Evolutionary conservation across 2,888 invertebrate genomes (phyloP).

Genomic region (Lydus trimaculatus): DNA sequence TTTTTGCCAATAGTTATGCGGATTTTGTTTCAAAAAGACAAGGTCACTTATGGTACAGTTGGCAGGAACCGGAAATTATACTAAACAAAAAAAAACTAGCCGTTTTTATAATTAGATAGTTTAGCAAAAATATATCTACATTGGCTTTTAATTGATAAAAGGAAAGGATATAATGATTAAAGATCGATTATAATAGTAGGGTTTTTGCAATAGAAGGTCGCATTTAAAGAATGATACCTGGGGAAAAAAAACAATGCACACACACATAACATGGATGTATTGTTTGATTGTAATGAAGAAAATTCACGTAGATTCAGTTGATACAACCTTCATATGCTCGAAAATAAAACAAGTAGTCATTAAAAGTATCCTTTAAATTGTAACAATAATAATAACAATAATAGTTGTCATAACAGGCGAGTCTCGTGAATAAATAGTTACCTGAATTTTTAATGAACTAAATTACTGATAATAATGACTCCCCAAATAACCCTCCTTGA

Average conservation of each 20-base stretch:
- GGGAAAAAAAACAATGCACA: neutral
- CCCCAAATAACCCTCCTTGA: neutral
- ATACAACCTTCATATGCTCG: neutral
- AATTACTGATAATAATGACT: neutral
- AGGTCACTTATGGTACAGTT: neutral
- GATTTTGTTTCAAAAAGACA: neutral
- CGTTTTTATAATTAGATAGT: neutral
- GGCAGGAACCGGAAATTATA: constrained; percentile 7
- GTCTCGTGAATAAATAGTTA: neutral
- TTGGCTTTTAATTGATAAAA: neutral
- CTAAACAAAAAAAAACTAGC: neutral
- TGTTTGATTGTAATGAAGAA: neutral
- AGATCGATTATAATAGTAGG: neutral
- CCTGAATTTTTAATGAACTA: neutral
- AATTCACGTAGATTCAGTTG: neutral
- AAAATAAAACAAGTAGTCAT: neutral
- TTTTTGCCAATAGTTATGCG: constrained; percentile 4
- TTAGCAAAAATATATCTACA: neutral
- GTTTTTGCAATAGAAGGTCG: neutral
- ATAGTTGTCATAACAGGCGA: neutral
- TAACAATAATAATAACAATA: neutral
- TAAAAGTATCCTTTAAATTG: neutral
- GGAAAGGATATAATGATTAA: neutral
- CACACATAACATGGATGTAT: neutral
- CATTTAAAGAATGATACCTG: neutral